phyloP scores from a whole-genome alignment of 2,797 vertebrate genomes.

The Petrocephalus schoutedeni region DNA sequence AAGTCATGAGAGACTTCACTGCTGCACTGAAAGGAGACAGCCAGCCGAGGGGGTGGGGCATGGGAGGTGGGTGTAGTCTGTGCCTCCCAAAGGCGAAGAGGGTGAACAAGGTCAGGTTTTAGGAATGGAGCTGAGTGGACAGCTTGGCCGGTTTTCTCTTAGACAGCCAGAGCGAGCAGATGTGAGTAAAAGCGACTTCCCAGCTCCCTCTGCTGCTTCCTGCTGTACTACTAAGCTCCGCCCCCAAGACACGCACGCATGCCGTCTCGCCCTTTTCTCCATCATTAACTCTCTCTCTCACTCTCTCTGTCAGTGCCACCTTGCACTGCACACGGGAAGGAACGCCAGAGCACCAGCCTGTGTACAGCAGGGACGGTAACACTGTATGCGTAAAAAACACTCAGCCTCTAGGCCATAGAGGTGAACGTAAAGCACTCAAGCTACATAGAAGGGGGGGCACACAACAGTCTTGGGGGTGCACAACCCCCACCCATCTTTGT shows the following conservation, averaged over 20 bases:
- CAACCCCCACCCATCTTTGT: conserved; percentile 2
- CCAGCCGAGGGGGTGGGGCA: background rate
- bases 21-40: background rate
- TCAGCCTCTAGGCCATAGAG: background rate
- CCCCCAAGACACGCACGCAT: conserved; percentile 27
- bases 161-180: conserved; percentile 38
- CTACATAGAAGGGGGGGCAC: background rate
- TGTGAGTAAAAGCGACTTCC: conserved; percentile 21
- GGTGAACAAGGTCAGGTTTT: background rate
- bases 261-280: background rate
- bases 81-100: background rate
- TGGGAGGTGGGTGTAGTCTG: background rate
- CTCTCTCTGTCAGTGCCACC: background rate
- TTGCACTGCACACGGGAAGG: background rate
- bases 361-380: background rate
- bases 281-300: background rate
- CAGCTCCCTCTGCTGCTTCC: background rate
- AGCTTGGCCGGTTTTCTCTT: conserved; percentile 19
- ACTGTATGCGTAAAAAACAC: background rate
- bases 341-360: background rate
- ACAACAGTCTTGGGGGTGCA: background rate
- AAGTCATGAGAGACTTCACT: background rate
- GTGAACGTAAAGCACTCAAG: background rate
- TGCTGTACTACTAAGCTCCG: conserved; percentile 16
- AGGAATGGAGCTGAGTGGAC: background rate